Conservation (phyloP, 2,797 vertebrate genomes). For the Lepus townsendii region DNA sequence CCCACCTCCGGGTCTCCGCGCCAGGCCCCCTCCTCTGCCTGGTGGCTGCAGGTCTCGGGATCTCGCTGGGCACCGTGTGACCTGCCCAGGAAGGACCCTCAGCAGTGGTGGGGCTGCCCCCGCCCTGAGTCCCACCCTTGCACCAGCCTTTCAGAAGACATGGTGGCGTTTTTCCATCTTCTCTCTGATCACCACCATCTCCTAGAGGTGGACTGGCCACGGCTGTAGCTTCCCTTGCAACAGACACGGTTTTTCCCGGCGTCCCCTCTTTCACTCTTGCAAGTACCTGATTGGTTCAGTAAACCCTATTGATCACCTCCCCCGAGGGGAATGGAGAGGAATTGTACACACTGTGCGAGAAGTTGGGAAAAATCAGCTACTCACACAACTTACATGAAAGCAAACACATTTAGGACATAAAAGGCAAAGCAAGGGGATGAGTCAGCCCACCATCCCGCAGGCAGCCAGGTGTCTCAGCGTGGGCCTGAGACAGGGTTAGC, state of each 20-base stretch:
- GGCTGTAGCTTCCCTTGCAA: background rate
- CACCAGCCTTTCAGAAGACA: background rate
- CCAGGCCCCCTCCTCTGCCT: background rate
- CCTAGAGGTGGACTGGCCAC: background rate
- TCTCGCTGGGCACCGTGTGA: background rate
- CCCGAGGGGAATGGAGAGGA: background rate
- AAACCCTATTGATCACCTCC: background rate
- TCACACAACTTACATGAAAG: background rate
- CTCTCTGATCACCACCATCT: background rate
- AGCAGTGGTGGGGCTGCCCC: background rate
- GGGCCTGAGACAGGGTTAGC: fast-evolving
- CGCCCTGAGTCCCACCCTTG: background rate
- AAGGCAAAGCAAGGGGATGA: background rate
- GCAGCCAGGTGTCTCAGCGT: background rate
- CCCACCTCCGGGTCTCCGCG: fast-evolving
- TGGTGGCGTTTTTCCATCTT: background rate
- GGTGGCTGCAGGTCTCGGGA: background rate
- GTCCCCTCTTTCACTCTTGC: background rate
- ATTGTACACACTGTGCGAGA: background rate
- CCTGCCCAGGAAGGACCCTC: background rate
- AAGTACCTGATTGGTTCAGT: background rate
- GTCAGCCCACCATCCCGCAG: fast-evolving
- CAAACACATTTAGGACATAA: background rate
- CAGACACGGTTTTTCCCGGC: background rate
- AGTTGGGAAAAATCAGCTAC: background rate